Percentiles rank a stretch among this genome's conserved stretches.
Evolutionary conservation across 2,888 invertebrate genomes (phyloP).

Genomic region (Meganola albula): DNA sequence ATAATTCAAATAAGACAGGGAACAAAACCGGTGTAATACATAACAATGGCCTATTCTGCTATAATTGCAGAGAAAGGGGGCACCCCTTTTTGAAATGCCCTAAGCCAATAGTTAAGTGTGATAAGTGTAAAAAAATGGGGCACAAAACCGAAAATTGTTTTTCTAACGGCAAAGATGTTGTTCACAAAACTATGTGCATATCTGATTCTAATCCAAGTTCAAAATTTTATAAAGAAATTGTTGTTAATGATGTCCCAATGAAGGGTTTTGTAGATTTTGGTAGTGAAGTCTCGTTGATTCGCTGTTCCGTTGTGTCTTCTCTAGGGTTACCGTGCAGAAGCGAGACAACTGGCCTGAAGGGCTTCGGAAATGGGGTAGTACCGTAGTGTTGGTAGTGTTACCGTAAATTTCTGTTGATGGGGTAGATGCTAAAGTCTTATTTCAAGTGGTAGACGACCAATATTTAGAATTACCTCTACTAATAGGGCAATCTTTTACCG

Average conservation of each 20-base stretch:
- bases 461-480: slow-evolving; percentile 2
- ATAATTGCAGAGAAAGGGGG: slow-evolving; percentile 10
- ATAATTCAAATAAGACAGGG: neutral
- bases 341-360: neutral
- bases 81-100: slow-evolving; percentile 5
- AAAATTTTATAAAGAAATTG: neutral
- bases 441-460: slow-evolving; percentile 2
- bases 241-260: neutral
- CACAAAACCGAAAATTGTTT: slow-evolving; percentile 4
- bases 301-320: neutral
- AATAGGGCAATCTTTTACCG: slow-evolving; percentile 5
- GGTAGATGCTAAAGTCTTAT: slow-evolving; percentile 3
- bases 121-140: slow-evolving; percentile 3
- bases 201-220: neutral
- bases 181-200: slow-evolving; percentile 8
- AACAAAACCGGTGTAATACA: neutral
- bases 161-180: neutral
- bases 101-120: slow-evolving; percentile 5
- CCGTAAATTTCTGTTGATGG: slow-evolving; percentile 1
- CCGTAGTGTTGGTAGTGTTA: neutral
- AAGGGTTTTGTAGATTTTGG: slow-evolving; percentile 7
- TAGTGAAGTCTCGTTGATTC: slow-evolving; percentile 5
- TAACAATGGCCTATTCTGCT: slow-evolving; percentile 4
- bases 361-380: slow-evolving; percentile 2
- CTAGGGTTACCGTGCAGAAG: neutral